Evolutionary conservation across 2,113 vertebrate genomes (phyloP).

Genomic region (Turdus rufiventris): DNA sequence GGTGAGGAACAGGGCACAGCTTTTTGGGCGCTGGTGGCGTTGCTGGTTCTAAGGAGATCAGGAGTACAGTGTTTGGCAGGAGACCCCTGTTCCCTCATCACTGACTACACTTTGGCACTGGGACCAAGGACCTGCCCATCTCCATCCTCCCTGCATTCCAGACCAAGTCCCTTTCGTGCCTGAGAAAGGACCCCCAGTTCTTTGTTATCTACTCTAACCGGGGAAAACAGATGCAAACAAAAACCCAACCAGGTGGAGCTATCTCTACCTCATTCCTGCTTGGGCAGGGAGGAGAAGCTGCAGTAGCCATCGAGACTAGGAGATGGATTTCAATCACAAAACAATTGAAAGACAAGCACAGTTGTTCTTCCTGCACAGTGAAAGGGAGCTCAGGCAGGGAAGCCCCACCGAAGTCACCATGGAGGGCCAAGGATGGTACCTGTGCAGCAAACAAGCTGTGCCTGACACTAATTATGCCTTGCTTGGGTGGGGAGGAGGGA

Average conservation of each 20-base stretch:
- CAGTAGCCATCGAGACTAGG: not conserved
- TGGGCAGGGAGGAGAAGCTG: not conserved
- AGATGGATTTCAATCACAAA: not conserved
- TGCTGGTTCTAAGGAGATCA: not conserved
- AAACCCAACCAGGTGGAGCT: not conserved
- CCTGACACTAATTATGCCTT: not conserved
- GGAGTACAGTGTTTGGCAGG: rapidly evolving
- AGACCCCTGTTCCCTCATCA: not conserved
- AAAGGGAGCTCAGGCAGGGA: not conserved
- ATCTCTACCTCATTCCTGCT: not conserved
- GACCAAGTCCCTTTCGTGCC: rapidly evolving
- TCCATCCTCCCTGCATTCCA: not conserved
- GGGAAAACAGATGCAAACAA: not conserved
- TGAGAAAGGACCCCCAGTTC: rapidly evolving
- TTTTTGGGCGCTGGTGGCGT: rapidly evolving
- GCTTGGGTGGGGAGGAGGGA: not conserved
- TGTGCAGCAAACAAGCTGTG: not conserved
- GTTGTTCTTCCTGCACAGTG: not conserved
- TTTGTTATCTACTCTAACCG: not conserved
- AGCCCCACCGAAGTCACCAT: not conserved
- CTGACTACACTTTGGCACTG: not conserved
- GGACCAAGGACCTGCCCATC: not conserved
- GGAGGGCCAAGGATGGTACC: not conserved
- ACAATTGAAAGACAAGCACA: not conserved
- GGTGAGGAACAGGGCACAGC: not conserved